phyloP scores from a whole-genome alignment of 2,113 vertebrate genomes.

The Salvelinus sp. region DNA sequence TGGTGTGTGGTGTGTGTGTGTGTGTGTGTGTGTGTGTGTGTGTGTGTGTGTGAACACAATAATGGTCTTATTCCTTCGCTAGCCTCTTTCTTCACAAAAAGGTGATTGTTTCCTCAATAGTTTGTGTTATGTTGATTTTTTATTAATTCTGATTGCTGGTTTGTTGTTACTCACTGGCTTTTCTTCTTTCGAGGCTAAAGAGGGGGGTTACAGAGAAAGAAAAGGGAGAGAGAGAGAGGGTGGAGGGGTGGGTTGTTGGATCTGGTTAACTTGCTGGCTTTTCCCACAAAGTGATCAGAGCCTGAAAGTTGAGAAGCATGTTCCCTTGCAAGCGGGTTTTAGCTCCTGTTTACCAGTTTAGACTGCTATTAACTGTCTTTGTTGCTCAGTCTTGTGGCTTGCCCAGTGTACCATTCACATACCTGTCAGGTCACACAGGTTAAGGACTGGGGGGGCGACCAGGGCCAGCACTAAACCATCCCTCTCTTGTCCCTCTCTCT shows the following conservation, averaged over 20 bases:
- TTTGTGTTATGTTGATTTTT: conserved; percentile 40
- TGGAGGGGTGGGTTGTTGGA: conserved; percentile 47
- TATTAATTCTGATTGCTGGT: conserved; percentile 48
- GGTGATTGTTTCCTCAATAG: conserved; percentile 33
- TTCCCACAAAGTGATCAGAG: conserved; percentile 82
- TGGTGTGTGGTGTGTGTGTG: conserved; percentile 6
- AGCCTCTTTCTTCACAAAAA: conserved; percentile 38
- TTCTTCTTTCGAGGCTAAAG: neutral
- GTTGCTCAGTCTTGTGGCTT: conserved; percentile 74
- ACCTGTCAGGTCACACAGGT: conserved; percentile 80
- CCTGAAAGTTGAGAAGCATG: conserved; percentile 76
- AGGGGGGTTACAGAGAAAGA: conserved; percentile 4
- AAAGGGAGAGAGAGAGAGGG: conserved; percentile 29
- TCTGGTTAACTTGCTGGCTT: conserved; percentile 75
- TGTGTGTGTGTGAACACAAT: conserved; percentile 48
- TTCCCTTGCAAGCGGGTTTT: conserved; percentile 78
- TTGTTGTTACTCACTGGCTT: conserved; percentile 40
- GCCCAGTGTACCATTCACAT: conserved; percentile 72
- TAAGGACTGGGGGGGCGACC: conserved; percentile 64
- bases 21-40: conserved; percentile 8
- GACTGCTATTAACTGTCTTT: conserved; percentile 79
- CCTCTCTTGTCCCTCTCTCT: conserved; percentile 66
- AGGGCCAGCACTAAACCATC: conserved; percentile 64
- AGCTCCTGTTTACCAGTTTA: conserved; percentile 78
- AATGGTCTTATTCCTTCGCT: conserved; percentile 37